Evolutionary conservation across 1,140 invertebrate genomes (phyloP).

Genomic region (Bombus sibiricus): DNA sequence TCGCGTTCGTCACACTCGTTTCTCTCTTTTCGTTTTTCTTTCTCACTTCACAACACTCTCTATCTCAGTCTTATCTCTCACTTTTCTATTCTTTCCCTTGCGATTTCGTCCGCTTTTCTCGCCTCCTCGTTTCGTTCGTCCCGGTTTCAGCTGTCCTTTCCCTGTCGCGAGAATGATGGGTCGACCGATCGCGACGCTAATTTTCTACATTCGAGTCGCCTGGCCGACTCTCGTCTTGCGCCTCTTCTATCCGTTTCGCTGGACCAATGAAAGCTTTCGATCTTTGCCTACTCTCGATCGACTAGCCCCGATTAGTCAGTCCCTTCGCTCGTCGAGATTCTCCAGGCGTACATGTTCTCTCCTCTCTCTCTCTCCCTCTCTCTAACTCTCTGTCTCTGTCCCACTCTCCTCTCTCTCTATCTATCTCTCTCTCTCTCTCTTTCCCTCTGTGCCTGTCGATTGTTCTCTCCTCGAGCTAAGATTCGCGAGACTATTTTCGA

Average conservation of each 20-base stretch:
- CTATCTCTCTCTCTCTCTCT: too few relatives aligned
- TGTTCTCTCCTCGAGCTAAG: too few relatives aligned
- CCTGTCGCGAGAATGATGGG: neutral
- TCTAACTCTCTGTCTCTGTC: too few relatives aligned
- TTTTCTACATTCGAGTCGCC: neutral
- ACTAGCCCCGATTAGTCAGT: neutral
- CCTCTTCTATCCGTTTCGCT: neutral
- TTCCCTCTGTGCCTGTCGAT: neutral
- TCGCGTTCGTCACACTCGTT: neutral
- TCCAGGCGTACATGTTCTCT: neutral
- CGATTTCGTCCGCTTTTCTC: neutral
- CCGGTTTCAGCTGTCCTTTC: neutral
- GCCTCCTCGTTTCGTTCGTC: neutral
- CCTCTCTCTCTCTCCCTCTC: neutral
- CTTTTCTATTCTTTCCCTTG: neutral
- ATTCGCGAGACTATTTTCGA: neutral
- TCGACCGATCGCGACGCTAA: neutral
- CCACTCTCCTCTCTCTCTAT: neutral
- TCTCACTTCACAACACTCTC: neutral
- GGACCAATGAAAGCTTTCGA: neutral
- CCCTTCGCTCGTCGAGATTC: neutral
- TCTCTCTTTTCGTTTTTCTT: neutral
- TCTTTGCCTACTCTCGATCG: neutral
- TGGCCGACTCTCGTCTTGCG: neutral
- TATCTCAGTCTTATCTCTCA: neutral